Percentiles rank a stretch among this genome's conserved stretches.
Evolutionary conservation across 2,888 invertebrate genomes (phyloP).

Genomic region (Stenotaenia linearis): DNA sequence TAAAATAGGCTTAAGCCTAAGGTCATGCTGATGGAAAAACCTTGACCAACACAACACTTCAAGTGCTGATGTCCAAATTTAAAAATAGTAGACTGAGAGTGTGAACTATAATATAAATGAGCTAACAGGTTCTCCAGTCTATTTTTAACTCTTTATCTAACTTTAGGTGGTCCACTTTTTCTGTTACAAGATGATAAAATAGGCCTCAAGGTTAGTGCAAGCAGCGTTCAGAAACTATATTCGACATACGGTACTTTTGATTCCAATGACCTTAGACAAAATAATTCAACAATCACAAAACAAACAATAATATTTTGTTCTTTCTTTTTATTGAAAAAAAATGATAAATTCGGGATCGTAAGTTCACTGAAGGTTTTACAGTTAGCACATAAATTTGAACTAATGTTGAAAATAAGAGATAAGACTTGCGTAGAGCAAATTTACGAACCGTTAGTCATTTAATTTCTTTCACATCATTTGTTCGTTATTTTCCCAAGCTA

Average conservation of each 20-base stretch:
- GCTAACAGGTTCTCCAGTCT: background rate
- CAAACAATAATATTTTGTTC: too few relatives aligned
- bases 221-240: background rate
- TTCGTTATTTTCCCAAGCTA: background rate
- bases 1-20: background rate
- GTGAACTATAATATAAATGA: slow-evolving; percentile 16
- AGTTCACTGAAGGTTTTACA: too few relatives aligned
- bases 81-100: background rate
- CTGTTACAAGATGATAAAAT: background rate
- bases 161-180: background rate
- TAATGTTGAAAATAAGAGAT: too few relatives aligned
- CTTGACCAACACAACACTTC: slow-evolving; percentile 2
- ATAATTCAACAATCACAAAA: too few relatives aligned
- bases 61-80: slow-evolving; percentile 1
- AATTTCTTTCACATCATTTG: background rate
- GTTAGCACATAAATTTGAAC: too few relatives aligned
- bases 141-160: background rate
- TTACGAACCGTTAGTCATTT: background rate
- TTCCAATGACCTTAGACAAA: background rate
- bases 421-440: background rate
- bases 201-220: background rate
- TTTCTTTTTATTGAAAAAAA: too few relatives aligned
- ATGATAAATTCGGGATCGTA: too few relatives aligned
- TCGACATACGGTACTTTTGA: background rate
- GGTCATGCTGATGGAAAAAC: background rate